These are phyloP conservation scores for Lynx canadensis DNA, from an alignment of 2,113 vertebrate genomes.

Conservation along the genomic window DNA sequence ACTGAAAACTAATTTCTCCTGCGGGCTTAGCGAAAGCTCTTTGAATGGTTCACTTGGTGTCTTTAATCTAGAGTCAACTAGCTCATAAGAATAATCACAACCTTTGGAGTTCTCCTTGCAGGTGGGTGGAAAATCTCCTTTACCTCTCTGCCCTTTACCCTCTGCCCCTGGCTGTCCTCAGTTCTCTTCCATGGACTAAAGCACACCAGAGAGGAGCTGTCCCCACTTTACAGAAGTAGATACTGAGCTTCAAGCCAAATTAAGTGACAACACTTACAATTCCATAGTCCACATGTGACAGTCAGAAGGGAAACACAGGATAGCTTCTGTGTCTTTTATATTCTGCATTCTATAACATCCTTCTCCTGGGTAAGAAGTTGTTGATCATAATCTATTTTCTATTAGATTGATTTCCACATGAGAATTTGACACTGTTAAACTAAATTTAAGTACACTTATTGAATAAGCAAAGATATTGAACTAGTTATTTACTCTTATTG, in stretches of 20 bases:
- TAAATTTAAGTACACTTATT: background rate
- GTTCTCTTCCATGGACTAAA: background rate
- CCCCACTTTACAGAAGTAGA: background rate
- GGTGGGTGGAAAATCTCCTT: background rate
- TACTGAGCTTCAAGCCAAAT: background rate
- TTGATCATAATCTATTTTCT: constrained; percentile 45
- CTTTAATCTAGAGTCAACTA: background rate
- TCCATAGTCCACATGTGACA: too few relatives aligned
- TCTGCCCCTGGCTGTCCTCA: background rate
- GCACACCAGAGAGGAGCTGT: background rate
- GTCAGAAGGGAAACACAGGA: background rate
- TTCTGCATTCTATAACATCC: background rate
- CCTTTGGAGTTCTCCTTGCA: background rate
- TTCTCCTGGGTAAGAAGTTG: background rate
- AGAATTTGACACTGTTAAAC: constrained; percentile 42
- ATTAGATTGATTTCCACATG: constrained; percentile 23
- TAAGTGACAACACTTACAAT: background rate
- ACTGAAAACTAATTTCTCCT: background rate
- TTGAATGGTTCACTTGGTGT: background rate
- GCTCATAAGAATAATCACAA: background rate
- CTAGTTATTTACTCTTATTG: background rate
- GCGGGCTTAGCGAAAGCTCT: background rate
- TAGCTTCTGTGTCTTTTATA: background rate
- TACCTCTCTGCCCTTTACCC: background rate
- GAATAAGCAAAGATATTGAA: constrained; percentile 32